phyloP scores from a whole-genome alignment of 2,888 invertebrate genomes.

The Colletes collaris region DNA sequence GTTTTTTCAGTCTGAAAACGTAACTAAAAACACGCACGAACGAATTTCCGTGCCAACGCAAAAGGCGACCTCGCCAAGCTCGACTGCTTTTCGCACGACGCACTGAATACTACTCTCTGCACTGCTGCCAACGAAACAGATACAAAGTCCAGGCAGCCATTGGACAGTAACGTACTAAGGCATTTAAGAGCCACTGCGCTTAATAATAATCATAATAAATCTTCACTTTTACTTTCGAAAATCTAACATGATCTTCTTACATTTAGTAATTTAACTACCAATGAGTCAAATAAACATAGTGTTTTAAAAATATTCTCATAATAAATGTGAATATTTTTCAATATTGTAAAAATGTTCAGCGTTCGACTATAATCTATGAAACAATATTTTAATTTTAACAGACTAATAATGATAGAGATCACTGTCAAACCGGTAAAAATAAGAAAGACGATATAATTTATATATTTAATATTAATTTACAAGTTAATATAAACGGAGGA shows the following conservation, averaged over 20 bases:
- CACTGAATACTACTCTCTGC: constrained; percentile 68
- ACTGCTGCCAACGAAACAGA: constrained; percentile 69
- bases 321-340: background rate
- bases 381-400: no score
- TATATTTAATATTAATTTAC: no score
- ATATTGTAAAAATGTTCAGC: background rate
- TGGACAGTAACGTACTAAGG: constrained; percentile 14
- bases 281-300: no score
- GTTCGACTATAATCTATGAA: no score
- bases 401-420: no score
- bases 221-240: background rate
- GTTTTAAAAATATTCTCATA: background rate
- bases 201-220: background rate
- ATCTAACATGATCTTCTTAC: background rate
- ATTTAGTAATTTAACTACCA: background rate
- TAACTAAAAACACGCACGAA: constrained; percentile 49
- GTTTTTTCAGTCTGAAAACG: constrained; percentile 20
- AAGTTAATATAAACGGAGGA: background rate
- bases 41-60: constrained; percentile 61
- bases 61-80: constrained; percentile 73
- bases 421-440: no score
- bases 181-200: background rate
- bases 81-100: constrained; percentile 74
- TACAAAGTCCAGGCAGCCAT: constrained; percentile 56
- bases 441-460: no score